phyloP scores from a whole-genome alignment of 2,113 vertebrate genomes.

The Upupa epops region DNA sequence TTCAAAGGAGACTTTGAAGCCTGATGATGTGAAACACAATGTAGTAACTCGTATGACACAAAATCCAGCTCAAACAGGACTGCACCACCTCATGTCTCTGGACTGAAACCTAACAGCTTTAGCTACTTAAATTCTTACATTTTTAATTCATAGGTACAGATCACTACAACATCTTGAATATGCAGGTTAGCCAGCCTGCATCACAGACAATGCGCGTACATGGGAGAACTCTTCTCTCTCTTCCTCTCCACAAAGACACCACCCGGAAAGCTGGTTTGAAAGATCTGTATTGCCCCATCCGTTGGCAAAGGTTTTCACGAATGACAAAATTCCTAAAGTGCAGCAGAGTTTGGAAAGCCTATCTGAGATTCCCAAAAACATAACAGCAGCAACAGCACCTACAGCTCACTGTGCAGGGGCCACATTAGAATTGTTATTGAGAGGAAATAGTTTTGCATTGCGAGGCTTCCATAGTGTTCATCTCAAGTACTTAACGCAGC shows the following conservation, averaged over 20 bases:
- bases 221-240: background rate
- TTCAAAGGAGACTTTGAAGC: background rate
- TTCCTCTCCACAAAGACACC: background rate
- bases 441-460: conserved; percentile 24
- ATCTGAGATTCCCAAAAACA: conserved; percentile 29
- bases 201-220: background rate
- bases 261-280: background rate
- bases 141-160: background rate
- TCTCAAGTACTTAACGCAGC: background rate
- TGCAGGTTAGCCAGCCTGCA: conserved; percentile 11
- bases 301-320: conserved; percentile 5
- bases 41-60: background rate
- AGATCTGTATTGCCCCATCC: conserved; percentile 31
- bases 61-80: background rate
- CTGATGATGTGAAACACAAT: background rate
- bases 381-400: conserved; percentile 56
- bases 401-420: background rate
- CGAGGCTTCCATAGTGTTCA: conserved; percentile 56
- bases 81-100: background rate
- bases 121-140: background rate
- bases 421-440: conserved; percentile 28
- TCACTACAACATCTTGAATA: background rate
- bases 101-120: conserved; percentile 16
- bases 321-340: conserved; percentile 68
- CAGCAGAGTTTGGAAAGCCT: conserved; percentile 67